Base-by-base conservation (phyloP, 2,797 vertebrate genomes). In the Odontamblyopus lacepedii region DNA sequence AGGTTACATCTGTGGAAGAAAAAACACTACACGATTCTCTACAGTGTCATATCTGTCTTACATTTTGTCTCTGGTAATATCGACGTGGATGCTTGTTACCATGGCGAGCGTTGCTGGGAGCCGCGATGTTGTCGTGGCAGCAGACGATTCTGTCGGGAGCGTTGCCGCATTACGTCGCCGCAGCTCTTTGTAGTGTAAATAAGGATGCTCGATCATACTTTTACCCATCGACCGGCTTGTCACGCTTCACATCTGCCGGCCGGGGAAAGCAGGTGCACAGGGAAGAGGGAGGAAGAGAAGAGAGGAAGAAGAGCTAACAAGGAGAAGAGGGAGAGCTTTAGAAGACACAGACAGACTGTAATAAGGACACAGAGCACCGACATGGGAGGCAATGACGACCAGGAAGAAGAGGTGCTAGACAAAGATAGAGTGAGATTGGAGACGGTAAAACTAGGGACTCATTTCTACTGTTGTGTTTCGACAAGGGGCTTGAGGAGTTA, bases 131-230 rank as follows among this genome's bases (percentile, higher is more conserved):
- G 83, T 87, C 67, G 73, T 79, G 83, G 79, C 71, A 87, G 80
- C 82, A 89, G 87, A 85, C 77, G 63, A 75, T 85, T 50, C 78
- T 82, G 89, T 88, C 85, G 80, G 23, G 70, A 75, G 71, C 71
- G 84, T 85, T 85, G 86, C 83, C 77, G 77, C 84, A 85, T 79
- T 81, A 83, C 67, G 63, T 80, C 9, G 63, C 72, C 56, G 2
- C 30, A 79, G 72, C 13, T 29, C 87, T 90, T 91, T 91, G 87
- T 89, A 88, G 87, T 91, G 89, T 87, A 87, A 92, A 90, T 91
- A 83, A 82, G 85, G 64, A 65, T 71, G 71, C 67, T 78, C 62
- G 0, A 78, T 87, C 77, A 75, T 80, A 81, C 53, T 72, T 75
- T 71, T 75, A 48, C 69, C 71, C 78, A 65, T 73, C 81, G 80